Evolutionary conservation across 2,888 invertebrate species (phyloP).

Genomic region (Gymnocheta viridis): DNA sequence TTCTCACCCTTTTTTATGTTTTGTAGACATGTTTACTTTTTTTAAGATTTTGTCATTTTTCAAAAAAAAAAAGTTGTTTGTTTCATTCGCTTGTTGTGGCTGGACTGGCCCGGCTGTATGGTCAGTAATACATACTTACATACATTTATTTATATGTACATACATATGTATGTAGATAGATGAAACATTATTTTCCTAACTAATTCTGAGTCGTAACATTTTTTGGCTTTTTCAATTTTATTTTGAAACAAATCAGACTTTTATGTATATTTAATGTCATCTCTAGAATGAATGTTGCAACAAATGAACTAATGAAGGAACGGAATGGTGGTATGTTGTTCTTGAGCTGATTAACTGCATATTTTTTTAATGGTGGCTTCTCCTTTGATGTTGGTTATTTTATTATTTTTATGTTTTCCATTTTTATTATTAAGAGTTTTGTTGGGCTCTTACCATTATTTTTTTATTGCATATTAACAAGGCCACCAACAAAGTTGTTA

Average conservation of each 20-base stretch:
- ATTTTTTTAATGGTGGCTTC: slow-evolving; percentile 51
- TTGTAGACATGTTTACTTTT: slow-evolving; percentile 50
- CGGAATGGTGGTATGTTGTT: slow-evolving; percentile 53
- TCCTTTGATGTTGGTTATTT: slow-evolving; percentile 49
- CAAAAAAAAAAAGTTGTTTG: slow-evolving; percentile 14
- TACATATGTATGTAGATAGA: too few relatives aligned
- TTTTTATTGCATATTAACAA: slow-evolving; percentile 68
- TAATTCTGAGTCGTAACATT: not conserved
- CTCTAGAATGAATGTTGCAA: slow-evolving; percentile 63
- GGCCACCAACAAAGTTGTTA: slow-evolving; percentile 65
- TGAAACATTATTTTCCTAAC: not conserved
- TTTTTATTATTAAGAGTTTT: slow-evolving; percentile 53
- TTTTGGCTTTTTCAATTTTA: not conserved
- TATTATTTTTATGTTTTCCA: slow-evolving; percentile 7
- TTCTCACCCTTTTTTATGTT: slow-evolving; percentile 43
- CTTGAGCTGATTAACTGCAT: slow-evolving; percentile 72
- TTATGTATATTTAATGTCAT: slow-evolving; percentile 62
- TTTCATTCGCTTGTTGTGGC: slow-evolving; percentile 3
- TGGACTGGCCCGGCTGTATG: slow-evolving; percentile 15
- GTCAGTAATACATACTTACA: too few relatives aligned
- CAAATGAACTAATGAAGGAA: slow-evolving; percentile 66
- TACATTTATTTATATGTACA: too few relatives aligned
- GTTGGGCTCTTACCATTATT: slow-evolving; percentile 53
- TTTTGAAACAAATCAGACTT: slow-evolving; percentile 55
- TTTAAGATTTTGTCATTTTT: slow-evolving; percentile 63